Percentiles rank a stretch among this genome's conserved stretches.
Evolutionary conservation across 2,888 invertebrate species (phyloP).

Genomic region (Emmelina monodactyla): DNA sequence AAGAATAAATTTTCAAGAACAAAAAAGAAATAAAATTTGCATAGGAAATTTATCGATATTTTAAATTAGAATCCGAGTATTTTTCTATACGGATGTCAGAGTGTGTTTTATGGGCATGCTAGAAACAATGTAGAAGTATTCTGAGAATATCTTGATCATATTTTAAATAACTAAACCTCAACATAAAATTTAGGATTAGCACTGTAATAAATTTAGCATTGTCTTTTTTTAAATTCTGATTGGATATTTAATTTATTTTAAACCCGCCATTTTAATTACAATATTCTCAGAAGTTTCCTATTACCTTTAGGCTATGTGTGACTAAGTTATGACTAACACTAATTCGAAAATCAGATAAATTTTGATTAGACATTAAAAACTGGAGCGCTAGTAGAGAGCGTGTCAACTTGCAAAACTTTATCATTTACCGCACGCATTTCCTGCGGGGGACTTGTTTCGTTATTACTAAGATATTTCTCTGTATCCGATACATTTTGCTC

Average conservation of each 20-base stretch:
- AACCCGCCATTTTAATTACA: no score
- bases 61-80: conserved; percentile 33
- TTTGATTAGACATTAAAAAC: conserved; percentile 17
- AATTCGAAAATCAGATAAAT: conserved; percentile 2
- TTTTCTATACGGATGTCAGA: conserved; percentile 38
- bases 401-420: conserved; percentile 40
- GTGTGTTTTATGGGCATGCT: conserved; percentile 45
- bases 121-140: no score
- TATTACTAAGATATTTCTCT: conserved; percentile 13
- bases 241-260: no score
- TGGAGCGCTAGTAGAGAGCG: conserved; percentile 20
- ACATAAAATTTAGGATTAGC: no score
- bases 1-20: conserved; percentile 26
- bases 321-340: no score
- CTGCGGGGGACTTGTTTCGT: conserved; percentile 27
- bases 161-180: no score
- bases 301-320: no score
- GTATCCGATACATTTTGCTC: not conserved
- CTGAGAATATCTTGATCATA: no score
- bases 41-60: conserved; percentile 42
- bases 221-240: no score
- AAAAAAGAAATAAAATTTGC: conserved; percentile 42
- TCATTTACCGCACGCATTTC: conserved; percentile 52
- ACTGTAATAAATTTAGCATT: no score
- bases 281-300: no score